A percentile compares a stretch with the other conserved stretches of the same genome.
Evolutionary conservation across 2,113 vertebrate species (phyloP).

Genomic region (Dromiciops gliroides): DNA sequence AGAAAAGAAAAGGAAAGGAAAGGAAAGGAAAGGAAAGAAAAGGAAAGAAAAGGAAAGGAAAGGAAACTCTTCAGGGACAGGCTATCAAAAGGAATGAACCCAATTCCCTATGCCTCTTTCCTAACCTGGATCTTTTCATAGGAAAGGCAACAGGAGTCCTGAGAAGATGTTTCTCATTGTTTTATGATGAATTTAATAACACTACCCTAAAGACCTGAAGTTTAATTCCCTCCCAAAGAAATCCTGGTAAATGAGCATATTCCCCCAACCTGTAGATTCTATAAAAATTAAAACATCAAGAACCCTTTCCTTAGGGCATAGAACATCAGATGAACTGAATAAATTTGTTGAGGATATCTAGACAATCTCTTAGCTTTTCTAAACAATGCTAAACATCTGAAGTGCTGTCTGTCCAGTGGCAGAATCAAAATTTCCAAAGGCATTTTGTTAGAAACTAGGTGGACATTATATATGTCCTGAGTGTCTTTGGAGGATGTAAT

Average conservation of each 20-base stretch:
- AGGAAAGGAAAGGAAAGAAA: too few relatives aligned
- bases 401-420: conserved; percentile 28
- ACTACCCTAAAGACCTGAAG: conserved; percentile 38
- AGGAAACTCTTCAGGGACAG: conserved; percentile 52
- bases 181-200: conserved; percentile 69
- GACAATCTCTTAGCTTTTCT: conserved; percentile 38
- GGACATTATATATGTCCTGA: conserved; percentile 54
- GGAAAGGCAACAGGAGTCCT: conserved; percentile 63
- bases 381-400: not conserved
- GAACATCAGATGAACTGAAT: conserved; percentile 15
- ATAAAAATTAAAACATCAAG: conserved; percentile 41
- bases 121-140: conserved; percentile 68
- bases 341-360: conserved; percentile 18
- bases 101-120: conserved; percentile 59
- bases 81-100: conserved; percentile 58
- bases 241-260: conserved; percentile 2
- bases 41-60: conserved; percentile 14
- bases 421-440: conserved; percentile 35
- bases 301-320: not conserved
- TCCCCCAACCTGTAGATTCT: not conserved
- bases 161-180: conserved; percentile 70
- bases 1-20: too few relatives aligned
- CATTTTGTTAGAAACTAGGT: conserved; percentile 49
- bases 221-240: conserved; percentile 3
- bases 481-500: not conserved